Evolutionary conservation across 92 coral and sea anemone genomes (phyloP).

Genomic region (Parazoanthus swiftii): DNA sequence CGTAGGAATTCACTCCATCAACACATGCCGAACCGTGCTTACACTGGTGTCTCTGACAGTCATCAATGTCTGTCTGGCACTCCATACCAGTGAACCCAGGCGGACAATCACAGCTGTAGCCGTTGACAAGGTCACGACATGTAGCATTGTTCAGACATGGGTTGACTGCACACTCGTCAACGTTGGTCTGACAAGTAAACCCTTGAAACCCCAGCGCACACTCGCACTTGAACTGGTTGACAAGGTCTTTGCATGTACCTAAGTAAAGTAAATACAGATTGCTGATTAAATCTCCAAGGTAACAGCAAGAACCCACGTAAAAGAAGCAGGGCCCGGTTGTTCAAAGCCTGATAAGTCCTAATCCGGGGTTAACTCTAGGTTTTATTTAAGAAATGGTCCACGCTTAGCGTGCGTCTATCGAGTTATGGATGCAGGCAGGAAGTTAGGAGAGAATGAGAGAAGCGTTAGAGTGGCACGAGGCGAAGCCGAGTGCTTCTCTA

Average conservation of each 20-base stretch:
- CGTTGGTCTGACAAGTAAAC: slow-evolving; percentile 58
- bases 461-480: too few species aligned
- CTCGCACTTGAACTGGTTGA: slow-evolving; percentile 64
- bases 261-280: background rate
- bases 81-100: slow-evolving; percentile 67
- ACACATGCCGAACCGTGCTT: slow-evolving; percentile 65
- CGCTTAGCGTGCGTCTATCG: too few species aligned
- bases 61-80: slow-evolving; percentile 66
- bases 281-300: background rate
- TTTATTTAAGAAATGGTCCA: too few species aligned
- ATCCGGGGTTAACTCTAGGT: too few species aligned
- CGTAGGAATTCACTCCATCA: slow-evolving; percentile 59
- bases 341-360: too few species aligned
- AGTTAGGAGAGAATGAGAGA: too few species aligned
- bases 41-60: slow-evolving; percentile 60
- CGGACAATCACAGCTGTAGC: slow-evolving; percentile 60
- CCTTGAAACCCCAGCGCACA: slow-evolving; percentile 74
- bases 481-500: too few species aligned
- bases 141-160: slow-evolving; percentile 71
- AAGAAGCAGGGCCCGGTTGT: too few species aligned
- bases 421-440: too few species aligned
- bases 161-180: slow-evolving; percentile 60
- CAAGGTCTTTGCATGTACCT: slow-evolving; percentile 79
- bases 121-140: slow-evolving; percentile 65
- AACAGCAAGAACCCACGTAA: too few species aligned